A percentile compares a stretch with the other conserved stretches of the same genome.
Evolutionary conservation across 2,797 vertebrate genomes (phyloP).

Genomic region (Knipowitschia caucasica): DNA sequence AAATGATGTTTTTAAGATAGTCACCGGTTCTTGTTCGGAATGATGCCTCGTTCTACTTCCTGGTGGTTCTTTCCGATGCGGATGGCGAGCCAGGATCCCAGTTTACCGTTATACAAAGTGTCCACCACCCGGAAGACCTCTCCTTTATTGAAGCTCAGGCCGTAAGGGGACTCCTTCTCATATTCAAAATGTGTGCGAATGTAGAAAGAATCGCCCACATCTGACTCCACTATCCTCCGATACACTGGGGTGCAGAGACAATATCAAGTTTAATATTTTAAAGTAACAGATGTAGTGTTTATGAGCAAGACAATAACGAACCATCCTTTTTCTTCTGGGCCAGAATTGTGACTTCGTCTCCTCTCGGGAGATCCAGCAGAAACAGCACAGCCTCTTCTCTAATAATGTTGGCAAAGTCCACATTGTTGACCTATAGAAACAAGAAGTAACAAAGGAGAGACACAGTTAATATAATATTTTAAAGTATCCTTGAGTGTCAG

Average conservation of each 20-base stretch:
- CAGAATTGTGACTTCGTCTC: conserved; percentile 96
- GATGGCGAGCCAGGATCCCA: conserved; percentile 97
- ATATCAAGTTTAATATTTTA: conserved; percentile 1
- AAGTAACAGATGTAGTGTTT: background rate
- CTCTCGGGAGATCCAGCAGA: conserved; percentile 95
- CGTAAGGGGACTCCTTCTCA: conserved; percentile 97
- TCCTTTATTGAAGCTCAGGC: conserved; percentile 98
- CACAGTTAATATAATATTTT: too few relatives aligned
- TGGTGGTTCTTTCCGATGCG: conserved; percentile 98
- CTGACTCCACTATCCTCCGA: conserved; percentile 95
- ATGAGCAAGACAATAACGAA: conserved; percentile 33
- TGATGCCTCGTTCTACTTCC: conserved; percentile 97
- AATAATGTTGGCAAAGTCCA: conserved; percentile 99
- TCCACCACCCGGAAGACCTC: conserved; percentile 98
- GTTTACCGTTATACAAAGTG: conserved; percentile 95
- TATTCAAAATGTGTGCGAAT: conserved; percentile 99
- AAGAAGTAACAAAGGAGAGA: background rate
- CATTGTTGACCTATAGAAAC: conserved; percentile 82
- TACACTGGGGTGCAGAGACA: conserved; percentile 80
- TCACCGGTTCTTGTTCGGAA: conserved; percentile 99
- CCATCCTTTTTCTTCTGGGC: conserved; percentile 99
- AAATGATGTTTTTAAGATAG: too few relatives aligned
- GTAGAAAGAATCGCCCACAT: conserved; percentile 98
- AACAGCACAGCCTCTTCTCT: conserved; percentile 98
- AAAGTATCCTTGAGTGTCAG: too few relatives aligned